Evolutionary conservation across 2,797 vertebrate genomes (phyloP), one percentile per base, ranked within the genome.

Genomic region (Mormyrops attenuatus): DNA sequence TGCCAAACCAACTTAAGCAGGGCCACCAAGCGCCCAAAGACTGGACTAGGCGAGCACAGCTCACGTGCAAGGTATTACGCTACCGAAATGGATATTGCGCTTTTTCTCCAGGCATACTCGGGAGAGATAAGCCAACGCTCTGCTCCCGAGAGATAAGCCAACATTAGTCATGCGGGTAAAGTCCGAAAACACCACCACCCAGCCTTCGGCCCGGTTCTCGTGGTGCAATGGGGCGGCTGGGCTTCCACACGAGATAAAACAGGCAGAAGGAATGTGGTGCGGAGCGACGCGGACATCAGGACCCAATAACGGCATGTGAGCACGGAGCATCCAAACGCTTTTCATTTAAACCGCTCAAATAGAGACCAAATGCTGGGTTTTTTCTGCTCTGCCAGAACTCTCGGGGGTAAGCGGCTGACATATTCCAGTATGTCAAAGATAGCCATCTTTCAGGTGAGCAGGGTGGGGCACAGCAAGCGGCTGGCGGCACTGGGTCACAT

Each of bases 251-350:
- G 91, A 90, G 93, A 92, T 91, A 93, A 93, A 93, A 89, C 90
- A 88, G 87, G 90, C 77, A 49, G 85, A n/a, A 93, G 90, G 91
- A 93, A 93, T 53, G 69, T 13, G 92, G 11, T 60, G 66, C 7
- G 15, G 89, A 49, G 90, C 89, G 92, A 91, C 60, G 86, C 91
- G 92, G 89, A 92, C 93, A 95, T 88, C 66, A 93, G 94, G 93
- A 93, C 94, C 88, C 90, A 94, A 95, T 95, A 94, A 93, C 22
- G 86, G 90, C 86, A 90, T 80, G 87, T 85, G 88, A 91, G 30
- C 91, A 92, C 91, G 91, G 90, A 92, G 92, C 92, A 93, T 89
- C 90, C 90, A 90, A 5, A 87, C 89, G 26, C 50, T 17, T 85
- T 91, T 92, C 90, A 92, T 93, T 94, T 93, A 90, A 92, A 93